Evolutionary conservation across 1,140 invertebrate genomes (phyloP), one percentile per base, ranked within the genome.

Genomic region (Nymphalis io): DNA sequence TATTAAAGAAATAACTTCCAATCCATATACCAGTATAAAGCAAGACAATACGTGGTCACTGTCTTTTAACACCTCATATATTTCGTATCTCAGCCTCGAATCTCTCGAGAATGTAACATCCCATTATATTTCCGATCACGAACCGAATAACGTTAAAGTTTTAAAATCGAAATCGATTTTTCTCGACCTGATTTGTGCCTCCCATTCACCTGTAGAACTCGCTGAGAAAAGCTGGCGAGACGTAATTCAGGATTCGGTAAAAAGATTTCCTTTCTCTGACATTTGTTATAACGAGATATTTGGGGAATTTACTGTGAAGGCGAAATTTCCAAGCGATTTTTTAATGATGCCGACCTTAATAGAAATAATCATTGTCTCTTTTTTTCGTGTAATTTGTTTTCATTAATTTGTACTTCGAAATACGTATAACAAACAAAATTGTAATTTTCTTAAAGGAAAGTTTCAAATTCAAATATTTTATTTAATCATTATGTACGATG

Each of bases 91-190:
- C 51, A 27, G 23, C 20, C 11, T 27, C 51, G 23, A 55, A 27
- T 55, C 51, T 16, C 48, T 46, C 63, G 69, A 71, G 69, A 66
- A 48, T 61, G 63, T 66, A 71, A 57, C 61, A 60, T 70, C 63
- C 72, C 66, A 74, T 79, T 75, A 77, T 75, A 77, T 78, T 76
- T 79, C 71, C 63, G 74, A 69, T 74, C 76, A 75, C 76, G 73
- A 75, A 73, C 69, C 73, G 79, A 77, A 74, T 72, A 81, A 79
- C 71, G 76, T 72, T 81, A 77, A 75, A 79, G 73, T 77, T 81
- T 77, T 75, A 79, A 74, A 81, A 76, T 81, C 70, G 64, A 73
- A 81, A 81, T 81, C 77, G 79, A 83, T 83, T 79, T 80, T 64
- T 76, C 69, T 65, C 79, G 81, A 78, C 81, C 79, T 80, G 79